Evolutionary conservation across 2,797 vertebrate species (phyloP).

Genomic region (Lepilemur septentrionalis): DNA sequence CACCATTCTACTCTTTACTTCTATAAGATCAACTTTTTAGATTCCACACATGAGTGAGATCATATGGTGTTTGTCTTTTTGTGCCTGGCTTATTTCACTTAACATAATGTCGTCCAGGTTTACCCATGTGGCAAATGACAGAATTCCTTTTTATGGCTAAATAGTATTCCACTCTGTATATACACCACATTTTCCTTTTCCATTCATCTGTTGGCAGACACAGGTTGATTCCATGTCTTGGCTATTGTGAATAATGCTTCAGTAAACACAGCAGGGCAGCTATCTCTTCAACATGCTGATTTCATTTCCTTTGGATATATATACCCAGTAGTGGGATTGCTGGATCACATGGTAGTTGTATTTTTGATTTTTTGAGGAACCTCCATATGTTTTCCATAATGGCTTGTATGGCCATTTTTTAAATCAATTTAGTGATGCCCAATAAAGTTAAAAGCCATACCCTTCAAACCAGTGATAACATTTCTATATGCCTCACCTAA

Average conservation of each 20-base stretch:
- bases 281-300: background rate
- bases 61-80: background rate
- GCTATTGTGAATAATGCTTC: background rate
- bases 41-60: background rate
- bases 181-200: background rate
- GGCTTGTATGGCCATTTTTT: background rate
- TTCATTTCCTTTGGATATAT: background rate
- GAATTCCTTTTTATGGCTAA: background rate
- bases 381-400: background rate
- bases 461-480: background rate
- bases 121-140: background rate
- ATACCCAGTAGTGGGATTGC: background rate
- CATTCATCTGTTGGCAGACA: background rate
- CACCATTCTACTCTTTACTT: background rate
- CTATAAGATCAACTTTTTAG: background rate
- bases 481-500: background rate
- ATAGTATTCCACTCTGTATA: background rate
- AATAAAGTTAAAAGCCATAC: background rate
- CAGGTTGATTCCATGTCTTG: background rate
- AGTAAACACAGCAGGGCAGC: background rate
- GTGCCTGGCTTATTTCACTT: background rate
- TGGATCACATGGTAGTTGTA: background rate
- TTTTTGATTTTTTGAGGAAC: background rate
- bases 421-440: background rate
- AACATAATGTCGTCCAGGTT: background rate